phyloP scores from a whole-genome alignment of 1,140 invertebrate species.

The Drosophila tropicalis region DNA sequence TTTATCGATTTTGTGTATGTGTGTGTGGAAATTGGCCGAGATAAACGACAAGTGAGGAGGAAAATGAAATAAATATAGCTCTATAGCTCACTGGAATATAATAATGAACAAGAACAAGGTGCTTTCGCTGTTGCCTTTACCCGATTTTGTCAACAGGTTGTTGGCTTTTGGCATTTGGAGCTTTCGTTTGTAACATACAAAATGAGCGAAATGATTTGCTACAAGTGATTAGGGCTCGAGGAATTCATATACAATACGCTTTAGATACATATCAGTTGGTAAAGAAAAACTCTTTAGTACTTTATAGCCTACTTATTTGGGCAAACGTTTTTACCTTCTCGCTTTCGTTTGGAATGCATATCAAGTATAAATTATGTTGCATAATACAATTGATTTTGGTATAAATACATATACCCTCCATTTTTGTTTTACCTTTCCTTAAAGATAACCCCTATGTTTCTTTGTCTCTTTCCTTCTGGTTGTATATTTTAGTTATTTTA shows the following conservation, averaged over 20 bases:
- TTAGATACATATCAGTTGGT: too few relatives aligned
- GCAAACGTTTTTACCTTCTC: not conserved
- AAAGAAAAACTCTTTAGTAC: too few relatives aligned
- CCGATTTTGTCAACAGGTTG: conserved; percentile 62
- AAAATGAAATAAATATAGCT: conserved; percentile 16
- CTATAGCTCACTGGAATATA: conserved; percentile 5
- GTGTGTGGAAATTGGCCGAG: conserved; percentile 23
- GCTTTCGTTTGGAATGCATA: too few relatives aligned
- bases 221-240: not conserved
- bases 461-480: not conserved
- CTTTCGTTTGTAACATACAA: conserved; percentile 12
- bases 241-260: too few relatives aligned
- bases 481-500: not conserved
- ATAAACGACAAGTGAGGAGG: conserved; percentile 27
- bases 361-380: not conserved
- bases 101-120: conserved; percentile 6
- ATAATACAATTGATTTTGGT: not conserved
- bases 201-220: conserved; percentile 1
- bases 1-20: conserved; percentile 51
- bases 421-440: not conserved
- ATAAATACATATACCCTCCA: not conserved
- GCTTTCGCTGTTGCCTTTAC: conserved; percentile 2
- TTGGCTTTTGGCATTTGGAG: conserved; percentile 25
- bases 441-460: too few relatives aligned
- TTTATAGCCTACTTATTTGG: not conserved